Percentiles rank a stretch among this genome's conserved stretches.
Evolutionary conservation across 2,113 vertebrate species (phyloP).

Genomic region (Epinephelus moara): DNA sequence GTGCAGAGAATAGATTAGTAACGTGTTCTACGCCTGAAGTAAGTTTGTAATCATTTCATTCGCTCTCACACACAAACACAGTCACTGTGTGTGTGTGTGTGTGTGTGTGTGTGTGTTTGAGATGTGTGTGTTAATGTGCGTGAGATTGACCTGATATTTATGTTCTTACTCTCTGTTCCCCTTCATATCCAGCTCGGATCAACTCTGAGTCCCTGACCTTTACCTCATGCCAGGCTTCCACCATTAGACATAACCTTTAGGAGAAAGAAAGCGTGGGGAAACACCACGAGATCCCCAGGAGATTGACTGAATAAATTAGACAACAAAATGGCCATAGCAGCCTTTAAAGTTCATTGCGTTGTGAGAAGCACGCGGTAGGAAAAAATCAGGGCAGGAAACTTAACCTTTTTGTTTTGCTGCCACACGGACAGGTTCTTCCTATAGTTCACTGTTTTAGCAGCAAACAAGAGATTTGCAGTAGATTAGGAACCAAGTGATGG

Average conservation of each 20-base stretch:
- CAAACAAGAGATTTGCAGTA: not conserved
- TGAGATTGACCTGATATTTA: slow-evolving; percentile 42
- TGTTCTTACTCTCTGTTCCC: slow-evolving; percentile 5
- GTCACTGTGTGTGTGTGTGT: not conserved
- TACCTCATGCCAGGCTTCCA: not conserved
- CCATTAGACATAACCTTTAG: slow-evolving; percentile 62
- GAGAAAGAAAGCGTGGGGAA: slow-evolving; percentile 40
- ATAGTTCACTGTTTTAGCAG: not conserved
- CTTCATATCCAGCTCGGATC: slow-evolving; percentile 14
- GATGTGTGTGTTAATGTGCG: not conserved
- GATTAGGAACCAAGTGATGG: not conserved
- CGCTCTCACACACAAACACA: no score
- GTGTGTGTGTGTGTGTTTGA: not conserved
- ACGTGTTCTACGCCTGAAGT: not conserved
- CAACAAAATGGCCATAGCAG: slow-evolving; percentile 15
- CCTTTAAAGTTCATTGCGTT: slow-evolving; percentile 54
- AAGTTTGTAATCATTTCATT: no score
- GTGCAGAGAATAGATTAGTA: slow-evolving; percentile 18
- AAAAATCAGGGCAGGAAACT: not conserved
- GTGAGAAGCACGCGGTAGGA: slow-evolving; percentile 2
- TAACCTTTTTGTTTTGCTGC: slow-evolving; percentile 8
- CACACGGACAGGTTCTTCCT: not conserved
- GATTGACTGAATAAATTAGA: slow-evolving; percentile 29
- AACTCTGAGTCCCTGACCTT: slow-evolving; percentile 54
- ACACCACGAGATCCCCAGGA: not conserved